Base-by-base conservation (phyloP, 2,797 vertebrate species). In the Periparus ater region DNA sequence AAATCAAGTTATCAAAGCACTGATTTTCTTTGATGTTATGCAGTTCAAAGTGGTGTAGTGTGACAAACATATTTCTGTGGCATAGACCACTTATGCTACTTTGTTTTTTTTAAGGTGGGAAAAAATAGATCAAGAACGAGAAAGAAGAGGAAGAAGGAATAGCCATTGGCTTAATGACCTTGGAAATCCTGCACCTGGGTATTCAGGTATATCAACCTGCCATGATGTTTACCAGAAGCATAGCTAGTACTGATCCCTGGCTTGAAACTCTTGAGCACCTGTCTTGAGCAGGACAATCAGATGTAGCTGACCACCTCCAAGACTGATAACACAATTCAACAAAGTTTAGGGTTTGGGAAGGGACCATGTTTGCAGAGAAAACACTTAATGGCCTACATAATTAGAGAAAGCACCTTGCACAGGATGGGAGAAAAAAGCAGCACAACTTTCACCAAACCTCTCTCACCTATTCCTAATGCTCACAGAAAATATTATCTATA, bases 11-110 rank as follows among this genome's bases (percentile, higher is more conserved):
- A 98, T 98, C 98, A 98, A 98, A 97, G 97, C 97, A 97, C 88
- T 97, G 96, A 88, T 97, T 96, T 95, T 97, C 98, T 99, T 99
- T 99, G 98, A 99, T 98, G 98, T 98, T 97, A 96, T 96, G 63
- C 76, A 97, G 98, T 98, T 99, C 98, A 98, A 97, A 97, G 96
- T 75, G 71, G 98, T 96, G 88, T 38, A 91, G 85, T 65, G 83
- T 84, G 96, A 97, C 96, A 97, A 97, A 98, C 89, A 92, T 91
- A 96, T 92, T 96, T 91, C 96, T 82, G 65, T 90, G 70, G 60
- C 98, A 98, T 93, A 98, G 97, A 98, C 95, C 74, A 98, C 97
- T 98, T 97, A 98, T 77, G 97, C 96, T 97, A 97, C 96, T 97
- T 96, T 93, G 76, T 7, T 71, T 96, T 96, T 95, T 88, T 77